Evolutionary conservation across 2,797 vertebrate genomes (phyloP).

Genomic region (Numenius phaeopus): DNA sequence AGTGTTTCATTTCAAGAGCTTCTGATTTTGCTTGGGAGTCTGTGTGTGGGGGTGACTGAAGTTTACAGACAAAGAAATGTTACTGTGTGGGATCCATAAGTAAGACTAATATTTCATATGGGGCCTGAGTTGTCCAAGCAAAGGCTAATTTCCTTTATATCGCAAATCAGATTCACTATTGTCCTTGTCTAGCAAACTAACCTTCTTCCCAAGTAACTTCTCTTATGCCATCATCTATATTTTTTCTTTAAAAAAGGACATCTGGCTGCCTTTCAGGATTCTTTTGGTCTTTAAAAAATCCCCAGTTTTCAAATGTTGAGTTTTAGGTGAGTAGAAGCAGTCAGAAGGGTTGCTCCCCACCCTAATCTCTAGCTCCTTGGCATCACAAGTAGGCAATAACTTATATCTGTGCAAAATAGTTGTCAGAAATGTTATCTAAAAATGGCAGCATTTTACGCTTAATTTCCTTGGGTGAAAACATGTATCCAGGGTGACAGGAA

Average conservation of each 20-base stretch:
- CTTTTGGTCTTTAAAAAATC: background rate
- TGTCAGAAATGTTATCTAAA: background rate
- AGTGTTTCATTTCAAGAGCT: background rate
- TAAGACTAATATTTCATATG: background rate
- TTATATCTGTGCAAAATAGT: background rate
- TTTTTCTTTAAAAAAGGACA: background rate
- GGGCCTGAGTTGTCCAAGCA: rapidly evolving
- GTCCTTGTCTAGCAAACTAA: background rate
- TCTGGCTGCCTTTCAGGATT: background rate
- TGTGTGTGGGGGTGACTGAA: rapidly evolving
- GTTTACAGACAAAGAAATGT: background rate
- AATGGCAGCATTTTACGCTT: background rate
- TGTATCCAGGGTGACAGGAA: background rate
- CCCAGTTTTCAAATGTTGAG: background rate
- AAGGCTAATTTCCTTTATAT: background rate
- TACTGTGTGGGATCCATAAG: background rate
- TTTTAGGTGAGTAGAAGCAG: background rate
- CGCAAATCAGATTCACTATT: background rate
- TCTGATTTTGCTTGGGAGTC: background rate
- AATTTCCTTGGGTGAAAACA: background rate
- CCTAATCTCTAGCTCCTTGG: background rate
- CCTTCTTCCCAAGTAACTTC: background rate
- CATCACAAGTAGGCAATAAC: background rate
- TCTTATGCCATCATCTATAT: background rate
- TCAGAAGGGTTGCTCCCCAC: background rate